Evolutionary conservation across 2,113 vertebrate genomes (phyloP).

Genomic region (Egretta garzetta): DNA sequence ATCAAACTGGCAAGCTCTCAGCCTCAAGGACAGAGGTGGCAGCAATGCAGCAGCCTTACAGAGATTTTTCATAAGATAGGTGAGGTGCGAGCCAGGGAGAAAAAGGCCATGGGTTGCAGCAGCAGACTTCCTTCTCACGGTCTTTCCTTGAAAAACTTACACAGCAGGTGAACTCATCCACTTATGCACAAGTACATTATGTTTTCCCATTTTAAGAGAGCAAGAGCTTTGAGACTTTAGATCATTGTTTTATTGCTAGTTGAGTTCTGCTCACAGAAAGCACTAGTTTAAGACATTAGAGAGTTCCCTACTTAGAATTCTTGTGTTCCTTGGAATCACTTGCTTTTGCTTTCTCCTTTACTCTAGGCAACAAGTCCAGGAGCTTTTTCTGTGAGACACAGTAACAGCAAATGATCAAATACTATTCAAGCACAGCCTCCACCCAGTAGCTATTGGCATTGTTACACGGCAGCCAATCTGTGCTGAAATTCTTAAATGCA

Average conservation of each 20-base stretch:
- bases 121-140: background rate
- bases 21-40: background rate
- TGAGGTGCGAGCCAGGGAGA: background rate
- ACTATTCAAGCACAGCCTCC: background rate
- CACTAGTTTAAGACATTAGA: background rate
- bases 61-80: background rate
- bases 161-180: background rate
- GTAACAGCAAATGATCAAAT: background rate
- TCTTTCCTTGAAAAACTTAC: background rate
- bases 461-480: background rate
- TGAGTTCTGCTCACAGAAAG: background rate
- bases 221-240: background rate
- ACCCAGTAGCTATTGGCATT: background rate
- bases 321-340: background rate
- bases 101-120: background rate
- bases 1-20: background rate
- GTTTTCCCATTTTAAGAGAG: background rate
- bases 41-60: background rate
- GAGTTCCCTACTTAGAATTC: background rate
- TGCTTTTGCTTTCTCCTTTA: background rate
- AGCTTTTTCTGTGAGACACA: background rate
- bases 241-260: background rate
- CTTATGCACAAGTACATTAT: background rate
- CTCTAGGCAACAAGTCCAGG: background rate
- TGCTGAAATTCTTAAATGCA: background rate